phyloP scores from a whole-genome alignment of 2,113 vertebrate species.

The Saccopteryx bilineata region DNA sequence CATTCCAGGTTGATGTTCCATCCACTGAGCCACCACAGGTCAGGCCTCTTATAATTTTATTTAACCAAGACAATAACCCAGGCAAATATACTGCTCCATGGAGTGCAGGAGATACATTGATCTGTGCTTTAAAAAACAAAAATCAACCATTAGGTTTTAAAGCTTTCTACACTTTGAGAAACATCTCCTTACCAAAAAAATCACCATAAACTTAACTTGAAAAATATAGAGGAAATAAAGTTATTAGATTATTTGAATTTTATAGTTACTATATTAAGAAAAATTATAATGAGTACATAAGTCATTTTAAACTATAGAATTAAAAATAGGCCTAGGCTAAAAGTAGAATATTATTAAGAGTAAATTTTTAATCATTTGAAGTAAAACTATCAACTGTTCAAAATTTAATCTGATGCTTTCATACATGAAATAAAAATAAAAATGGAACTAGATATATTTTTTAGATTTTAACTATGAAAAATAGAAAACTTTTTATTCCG shows the following conservation, averaged over 20 bases:
- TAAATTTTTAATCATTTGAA: conserved; percentile 7
- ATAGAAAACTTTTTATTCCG: conserved; percentile 38
- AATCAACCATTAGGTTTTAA: not conserved
- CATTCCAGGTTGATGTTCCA: no score
- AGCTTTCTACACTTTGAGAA: conserved; percentile 25
- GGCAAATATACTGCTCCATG: not conserved
- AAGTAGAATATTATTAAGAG: conserved; percentile 49
- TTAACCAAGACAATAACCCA: conserved; percentile 43
- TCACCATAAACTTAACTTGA: conserved; percentile 28
- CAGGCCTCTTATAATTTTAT: conserved; percentile 26
- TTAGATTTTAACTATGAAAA: conserved; percentile 55
- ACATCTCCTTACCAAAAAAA: conserved; percentile 59
- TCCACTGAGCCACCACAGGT: no score
- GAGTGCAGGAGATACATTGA: not conserved
- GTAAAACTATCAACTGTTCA: not conserved
- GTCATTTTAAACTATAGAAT: conserved; percentile 3
- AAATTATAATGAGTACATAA: conserved; percentile 40
- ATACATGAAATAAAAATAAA: conserved; percentile 57
- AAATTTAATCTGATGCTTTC: conserved; percentile 42
- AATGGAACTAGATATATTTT: conserved; percentile 24
- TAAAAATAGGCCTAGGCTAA: conserved; percentile 15
- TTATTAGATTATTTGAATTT: not conserved
- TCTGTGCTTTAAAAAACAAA: not conserved
- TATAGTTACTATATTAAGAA: not conserved
- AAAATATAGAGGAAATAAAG: conserved; percentile 39